Evolutionary conservation across 2,797 vertebrate genomes (phyloP), one percentile per base, ranked within the genome.

Genomic region (Gymnothorax javanicus): DNA sequence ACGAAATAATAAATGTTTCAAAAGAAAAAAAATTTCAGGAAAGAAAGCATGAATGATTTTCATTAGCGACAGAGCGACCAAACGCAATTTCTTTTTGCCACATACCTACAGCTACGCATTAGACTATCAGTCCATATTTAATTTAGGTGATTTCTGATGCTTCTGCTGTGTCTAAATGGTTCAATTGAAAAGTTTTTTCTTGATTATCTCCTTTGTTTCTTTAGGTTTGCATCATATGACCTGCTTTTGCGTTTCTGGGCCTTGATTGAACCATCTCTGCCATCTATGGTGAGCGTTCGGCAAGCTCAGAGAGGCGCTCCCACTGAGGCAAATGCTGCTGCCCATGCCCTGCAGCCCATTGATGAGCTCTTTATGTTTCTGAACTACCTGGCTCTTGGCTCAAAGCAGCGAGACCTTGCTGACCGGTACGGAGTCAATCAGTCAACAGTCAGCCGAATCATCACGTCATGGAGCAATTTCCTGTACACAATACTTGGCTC

Each of bases 331-430:
- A 81, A 43, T 27, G 54, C 77, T 52, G 20, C 17, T 13, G 3
- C 17, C 17, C 12, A 60, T 60, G 11, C 58, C 58, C 58, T 60
- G 58, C 58, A 60, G 58, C 85, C 62, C 86, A 87, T 71, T 13
- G 86, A 87, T 84, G 82, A 87, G 71, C 43, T 85, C 27, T 87
- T 87, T 83, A 79, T 86, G 57, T 86, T 86, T 82, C 43, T 62
- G 56, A 86, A 86, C 75, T 86, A 88, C 57, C 84, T 88, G 67
- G 84, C 87, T 54, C 84, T 88, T 17, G 87, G 84, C 56, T 85
- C 83, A 79, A 85, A 87, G 81, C 87, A 87, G 58, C 43, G 56
- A 13, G 83, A 84, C 56, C 87, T 88, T 67, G 85, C 85, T 88
- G 82, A 88, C 81, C 79, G 58, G 64, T 88, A 77, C 79, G 67